Evolutionary conservation across 2,888 invertebrate species (phyloP), one percentile per base, ranked within the genome.

Genomic region (Ferdinandea cuprea): DNA sequence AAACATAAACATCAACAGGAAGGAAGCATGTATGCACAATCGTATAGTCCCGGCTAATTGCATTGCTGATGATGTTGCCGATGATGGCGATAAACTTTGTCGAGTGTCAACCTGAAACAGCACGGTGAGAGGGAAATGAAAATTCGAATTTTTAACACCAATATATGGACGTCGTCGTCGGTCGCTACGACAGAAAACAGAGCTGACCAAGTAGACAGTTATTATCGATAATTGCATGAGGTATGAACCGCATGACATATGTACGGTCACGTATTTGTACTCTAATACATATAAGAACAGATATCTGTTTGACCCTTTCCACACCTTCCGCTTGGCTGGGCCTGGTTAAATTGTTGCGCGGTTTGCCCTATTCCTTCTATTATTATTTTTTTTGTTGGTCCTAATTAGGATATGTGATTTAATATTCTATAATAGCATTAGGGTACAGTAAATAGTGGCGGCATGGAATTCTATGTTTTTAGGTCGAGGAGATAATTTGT

Each of bases 211-310:
- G 42, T 19, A 48, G 63, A 68, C 48, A 50, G 50, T 58, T 74
- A 80, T 74, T 80, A 80, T 63, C 68, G 56, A 58, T 80, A 80
- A 80, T 80, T 80, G 63, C 74, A 80, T 80, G 80, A 80, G 74
- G 74, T 68, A 80, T 74, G 74, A 50, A 44, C 44, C 7, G 50
- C 63, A 74, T 56, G 80, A 50, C 80, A 80, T 46, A 50, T 30
- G 5, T 11, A 48, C 56, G 44, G 19, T 42, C 30, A 15, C 50
- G 54, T 46, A 46, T n/a, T 44, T 37, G 5, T n/a, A n/a, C 17
- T 40, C 68, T 35, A 42, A 30, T 5, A 17, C 19, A 30, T 65
- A 52, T 35, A 40, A 19, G 56, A 17, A 46, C 69, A 28, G 44
- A 65, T 40, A 69, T 65, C 58, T 21, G 42, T 66, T 72, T 83